These are phyloP conservation scores for Zygaena filipendulae DNA, from an alignment of 2,888 invertebrate genomes.

Conservation along the genomic window DNA sequence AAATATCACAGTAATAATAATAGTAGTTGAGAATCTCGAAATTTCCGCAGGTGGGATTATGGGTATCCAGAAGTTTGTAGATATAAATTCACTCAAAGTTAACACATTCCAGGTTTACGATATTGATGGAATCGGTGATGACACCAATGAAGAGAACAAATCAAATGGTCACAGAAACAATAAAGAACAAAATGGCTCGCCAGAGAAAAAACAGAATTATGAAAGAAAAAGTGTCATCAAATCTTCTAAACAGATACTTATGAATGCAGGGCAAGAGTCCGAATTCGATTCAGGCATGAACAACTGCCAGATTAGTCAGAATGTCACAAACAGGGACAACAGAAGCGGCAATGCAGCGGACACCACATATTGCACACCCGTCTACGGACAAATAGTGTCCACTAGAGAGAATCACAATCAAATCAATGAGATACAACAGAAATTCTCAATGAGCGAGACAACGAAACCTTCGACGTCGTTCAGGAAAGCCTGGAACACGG, in stretches of 20 bases:
- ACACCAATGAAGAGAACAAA: constrained; percentile 45
- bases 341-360: constrained; percentile 33
- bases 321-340: constrained; percentile 30
- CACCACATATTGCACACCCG: constrained; percentile 56
- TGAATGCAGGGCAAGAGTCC: constrained; percentile 59
- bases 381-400: constrained; percentile 60
- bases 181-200: constrained; percentile 30
- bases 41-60: too few species aligned
- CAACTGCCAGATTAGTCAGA: constrained; percentile 51
- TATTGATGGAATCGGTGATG: constrained; percentile 58
- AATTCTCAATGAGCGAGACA: constrained; percentile 40
- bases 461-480: constrained; percentile 53
- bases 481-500: constrained; percentile 46
- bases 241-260: constrained; percentile 57
- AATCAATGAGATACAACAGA: constrained; percentile 60
- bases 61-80: too few species aligned
- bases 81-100: too few species aligned
- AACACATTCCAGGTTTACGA: constrained; percentile 62
- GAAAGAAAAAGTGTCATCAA: constrained; percentile 42
- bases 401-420: constrained; percentile 58
- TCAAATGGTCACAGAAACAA: constrained; percentile 22
- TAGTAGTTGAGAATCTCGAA: too few species aligned
- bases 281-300: constrained; percentile 64
- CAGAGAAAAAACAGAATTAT: constrained; percentile 24
- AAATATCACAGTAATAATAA: too few species aligned